Conservation (phyloP, 2,797 vertebrate genomes). For the Galagoides demidoff region DNA sequence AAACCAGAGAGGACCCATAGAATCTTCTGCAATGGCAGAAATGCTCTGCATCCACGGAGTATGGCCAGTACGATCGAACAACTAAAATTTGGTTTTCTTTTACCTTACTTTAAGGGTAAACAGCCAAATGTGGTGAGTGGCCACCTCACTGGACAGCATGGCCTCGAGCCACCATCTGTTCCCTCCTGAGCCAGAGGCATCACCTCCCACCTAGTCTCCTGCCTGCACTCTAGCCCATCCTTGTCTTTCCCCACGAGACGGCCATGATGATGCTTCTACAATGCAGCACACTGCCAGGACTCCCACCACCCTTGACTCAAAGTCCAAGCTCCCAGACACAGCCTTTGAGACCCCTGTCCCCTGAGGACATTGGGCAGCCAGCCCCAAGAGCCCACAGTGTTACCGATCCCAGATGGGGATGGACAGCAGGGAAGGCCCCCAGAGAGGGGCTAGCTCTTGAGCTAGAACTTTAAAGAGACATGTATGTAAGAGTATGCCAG, state of each 20-base stretch:
- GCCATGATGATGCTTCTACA: neutral
- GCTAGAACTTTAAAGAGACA: neutral
- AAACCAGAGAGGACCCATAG: neutral
- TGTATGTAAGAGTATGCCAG: neutral
- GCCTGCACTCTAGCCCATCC: neutral
- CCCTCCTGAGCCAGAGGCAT: neutral
- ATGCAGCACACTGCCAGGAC: neutral
- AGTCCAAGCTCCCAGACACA: neutral
- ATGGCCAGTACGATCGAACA: neutral
- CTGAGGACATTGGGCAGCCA: neutral
- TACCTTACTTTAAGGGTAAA: neutral
- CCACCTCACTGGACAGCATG: neutral
- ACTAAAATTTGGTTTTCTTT: neutral
- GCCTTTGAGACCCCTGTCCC: neutral
- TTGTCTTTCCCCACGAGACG: neutral
- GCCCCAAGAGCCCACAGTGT: neutral
- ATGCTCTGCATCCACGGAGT: neutral
- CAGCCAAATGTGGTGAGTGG: neutral
- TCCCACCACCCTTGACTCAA: neutral
- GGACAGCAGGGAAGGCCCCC: rapidly evolving
- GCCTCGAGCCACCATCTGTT: neutral
- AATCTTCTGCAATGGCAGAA: neutral
- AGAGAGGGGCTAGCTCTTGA: rapidly evolving
- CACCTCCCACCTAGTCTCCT: neutral
- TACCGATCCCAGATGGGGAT: too few relatives aligned